Evolutionary conservation across 2,888 invertebrate genomes (phyloP).

Genomic region (Nemotelus nigrinus): DNA sequence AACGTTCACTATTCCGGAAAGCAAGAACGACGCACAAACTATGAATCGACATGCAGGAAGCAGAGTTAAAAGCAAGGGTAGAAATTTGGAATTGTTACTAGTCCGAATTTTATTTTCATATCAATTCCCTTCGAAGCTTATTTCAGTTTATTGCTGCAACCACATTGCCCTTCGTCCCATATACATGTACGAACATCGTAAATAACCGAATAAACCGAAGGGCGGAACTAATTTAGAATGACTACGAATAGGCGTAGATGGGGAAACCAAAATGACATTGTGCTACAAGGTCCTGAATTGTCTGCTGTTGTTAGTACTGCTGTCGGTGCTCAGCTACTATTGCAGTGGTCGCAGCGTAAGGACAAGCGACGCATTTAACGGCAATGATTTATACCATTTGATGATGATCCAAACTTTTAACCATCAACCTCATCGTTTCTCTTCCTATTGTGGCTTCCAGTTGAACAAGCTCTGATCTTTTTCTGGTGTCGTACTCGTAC

Average conservation of each 20-base stretch:
- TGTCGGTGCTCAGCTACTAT: not conserved
- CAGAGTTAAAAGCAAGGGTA: not conserved
- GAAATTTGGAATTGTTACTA: not conserved
- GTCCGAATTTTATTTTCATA: not conserved
- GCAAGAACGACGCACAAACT: too few relatives aligned
- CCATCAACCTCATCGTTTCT: slow-evolving; percentile 9
- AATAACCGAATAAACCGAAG: slow-evolving; percentile 65
- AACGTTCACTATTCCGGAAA: too few relatives aligned
- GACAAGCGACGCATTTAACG: slow-evolving; percentile 35
- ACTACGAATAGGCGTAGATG: slow-evolving; percentile 50
- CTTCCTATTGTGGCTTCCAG: too few relatives aligned
- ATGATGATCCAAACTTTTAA: slow-evolving; percentile 36
- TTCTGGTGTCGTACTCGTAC: too few relatives aligned
- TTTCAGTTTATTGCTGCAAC: not conserved
- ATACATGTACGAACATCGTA: slow-evolving; percentile 52
- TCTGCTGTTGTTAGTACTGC: not conserved
- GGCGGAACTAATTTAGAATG: slow-evolving; percentile 64
- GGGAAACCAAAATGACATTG: slow-evolving; percentile 51
- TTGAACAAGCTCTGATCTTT: too few relatives aligned
- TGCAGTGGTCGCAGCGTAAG: slow-evolving; percentile 11
- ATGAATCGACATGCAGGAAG: not conserved
- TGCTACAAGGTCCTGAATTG: slow-evolving; percentile 44
- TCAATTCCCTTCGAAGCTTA: not conserved
- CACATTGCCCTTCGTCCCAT: not conserved
- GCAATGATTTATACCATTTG: slow-evolving; percentile 46